phyloP scores from a whole-genome alignment of 2,113 vertebrate species.

The Lasiurus cinereus region DNA sequence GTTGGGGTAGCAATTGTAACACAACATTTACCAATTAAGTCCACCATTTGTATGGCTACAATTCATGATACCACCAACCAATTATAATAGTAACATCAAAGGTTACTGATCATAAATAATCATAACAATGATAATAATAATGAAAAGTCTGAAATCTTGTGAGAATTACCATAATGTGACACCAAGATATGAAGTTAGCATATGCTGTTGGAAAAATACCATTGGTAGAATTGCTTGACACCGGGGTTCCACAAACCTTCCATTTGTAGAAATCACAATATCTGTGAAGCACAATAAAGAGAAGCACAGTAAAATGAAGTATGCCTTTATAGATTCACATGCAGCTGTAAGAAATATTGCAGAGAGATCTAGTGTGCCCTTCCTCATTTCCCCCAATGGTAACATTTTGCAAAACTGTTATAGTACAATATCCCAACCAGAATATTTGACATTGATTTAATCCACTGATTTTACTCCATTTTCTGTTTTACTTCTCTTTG shows the following conservation, averaged over 20 bases:
- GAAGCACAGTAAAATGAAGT: not conserved
- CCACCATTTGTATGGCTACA: not conserved
- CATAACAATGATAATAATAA: not conserved
- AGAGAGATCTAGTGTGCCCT: not conserved
- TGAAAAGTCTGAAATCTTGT: not conserved
- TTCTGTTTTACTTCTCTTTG: constrained; percentile 29
- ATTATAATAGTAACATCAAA: not conserved
- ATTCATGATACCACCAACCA: not conserved
- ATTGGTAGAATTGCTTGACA: not conserved
- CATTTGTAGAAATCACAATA: not conserved
- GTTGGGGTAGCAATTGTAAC: not conserved
- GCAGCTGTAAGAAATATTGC: not conserved
- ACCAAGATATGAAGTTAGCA: not conserved
- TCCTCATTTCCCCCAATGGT: not conserved
- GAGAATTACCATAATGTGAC: not conserved
- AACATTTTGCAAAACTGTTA: not conserved
- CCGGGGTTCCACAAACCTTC: not conserved
- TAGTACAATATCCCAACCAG: not conserved
- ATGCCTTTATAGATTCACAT: not conserved
- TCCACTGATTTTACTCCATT: not conserved
- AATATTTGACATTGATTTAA: not conserved
- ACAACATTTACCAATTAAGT: not conserved
- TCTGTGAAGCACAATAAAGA: not conserved
- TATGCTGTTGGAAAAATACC: not conserved
- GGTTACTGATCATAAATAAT: not conserved